Base-by-base conservation (phyloP, 2,888 invertebrate species). In the Machimus rusticus region DNA sequence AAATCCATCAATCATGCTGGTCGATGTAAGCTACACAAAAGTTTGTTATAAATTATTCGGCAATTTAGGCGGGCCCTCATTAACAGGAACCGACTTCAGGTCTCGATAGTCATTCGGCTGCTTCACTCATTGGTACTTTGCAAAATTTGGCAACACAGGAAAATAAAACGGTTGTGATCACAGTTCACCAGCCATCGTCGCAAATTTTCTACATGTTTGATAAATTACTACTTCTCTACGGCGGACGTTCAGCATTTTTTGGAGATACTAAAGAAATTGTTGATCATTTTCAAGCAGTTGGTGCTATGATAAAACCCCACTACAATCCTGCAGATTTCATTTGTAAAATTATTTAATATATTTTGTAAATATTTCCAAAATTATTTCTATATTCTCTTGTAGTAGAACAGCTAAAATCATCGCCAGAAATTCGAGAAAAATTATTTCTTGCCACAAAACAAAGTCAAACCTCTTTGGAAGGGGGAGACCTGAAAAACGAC, bases 281-380 rank as follows among this genome's bases (percentile, higher is more conserved):
- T 74, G 94, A 95, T 89, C 96, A 96, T 91, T 97, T 97, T 91
- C 94, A 94, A 89, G 94, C 94, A 88, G 94, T 96, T 88, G 96
- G 96, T 86, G 94, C 96, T 88, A 94, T 94, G 88, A 95, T 96
- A 89, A 94, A 95, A 91, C 95, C 95, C 5, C 95, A 96, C 91
- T 97, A 96, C 91, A 97, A 97, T 93, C 96, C 96, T 81, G 97
- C 97, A n/a, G 97, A 97, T 92, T 96, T 96, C 91, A 95, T 96
- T 91, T 92, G 96, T 96, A 93, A 95, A 46, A 79, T 46, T 3
- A 6, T 79, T 8, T 46, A 31, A 34, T 14, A 46, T 66, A n/a
- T 23, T 66, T 85, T 66, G 23, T 12, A 39, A 31, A 55, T 82
- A 74, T 34, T 57, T 19, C 28, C 74, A 51, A 28, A 74, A 57